Conservation (phyloP, 2,113 vertebrate genomes). For the Marmota flaviventris region DNA sequence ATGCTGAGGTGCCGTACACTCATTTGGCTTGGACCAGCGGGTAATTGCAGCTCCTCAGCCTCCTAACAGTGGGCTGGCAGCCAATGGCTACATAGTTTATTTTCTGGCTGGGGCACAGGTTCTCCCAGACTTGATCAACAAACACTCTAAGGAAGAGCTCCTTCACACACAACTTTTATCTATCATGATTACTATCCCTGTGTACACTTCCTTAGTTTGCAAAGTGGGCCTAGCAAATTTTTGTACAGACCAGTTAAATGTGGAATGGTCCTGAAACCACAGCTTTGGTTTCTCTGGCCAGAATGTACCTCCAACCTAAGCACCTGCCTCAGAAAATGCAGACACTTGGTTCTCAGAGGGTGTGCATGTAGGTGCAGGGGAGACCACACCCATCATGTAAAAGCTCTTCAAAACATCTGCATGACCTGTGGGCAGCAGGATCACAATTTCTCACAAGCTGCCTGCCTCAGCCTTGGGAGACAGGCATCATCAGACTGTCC, state of each 20-base stretch:
- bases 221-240: background rate
- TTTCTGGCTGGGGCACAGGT: background rate
- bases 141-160: background rate
- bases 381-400: background rate
- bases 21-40: background rate
- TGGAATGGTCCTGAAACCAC: background rate
- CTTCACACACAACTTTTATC: background rate
- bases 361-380: background rate
- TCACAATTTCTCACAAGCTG: background rate
- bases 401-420: background rate
- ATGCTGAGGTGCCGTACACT: background rate
- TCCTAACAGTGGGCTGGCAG: background rate
- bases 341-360: background rate
- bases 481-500: background rate
- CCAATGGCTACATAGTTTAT: background rate
- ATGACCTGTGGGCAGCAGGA: background rate
- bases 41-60: background rate
- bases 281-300: background rate
- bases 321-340: background rate
- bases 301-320: background rate
- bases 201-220: background rate
- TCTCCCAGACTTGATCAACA: background rate
- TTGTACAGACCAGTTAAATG: background rate
- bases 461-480: background rate
- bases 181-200: background rate